These are phyloP conservation scores for Aproaerema taeniolella DNA, from an alignment of 2,888 invertebrate genomes.

Conservation along the genomic window DNA sequence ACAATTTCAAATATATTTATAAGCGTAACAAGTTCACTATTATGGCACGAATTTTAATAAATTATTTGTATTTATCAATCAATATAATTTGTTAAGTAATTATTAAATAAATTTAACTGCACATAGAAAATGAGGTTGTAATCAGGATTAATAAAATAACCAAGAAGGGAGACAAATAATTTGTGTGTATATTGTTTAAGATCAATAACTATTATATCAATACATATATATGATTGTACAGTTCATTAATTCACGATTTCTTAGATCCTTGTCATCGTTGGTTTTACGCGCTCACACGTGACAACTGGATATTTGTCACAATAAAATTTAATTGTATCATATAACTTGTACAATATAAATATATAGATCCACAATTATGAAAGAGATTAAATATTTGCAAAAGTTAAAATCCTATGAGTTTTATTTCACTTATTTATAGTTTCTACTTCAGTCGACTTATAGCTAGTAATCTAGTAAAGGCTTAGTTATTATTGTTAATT, in stretches of 20 bases:
- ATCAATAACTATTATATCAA: constrained; percentile 53
- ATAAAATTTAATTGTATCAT: constrained; percentile 69
- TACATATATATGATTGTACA: constrained; percentile 60
- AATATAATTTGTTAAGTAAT: constrained; percentile 47
- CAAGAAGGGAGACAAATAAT: constrained; percentile 71
- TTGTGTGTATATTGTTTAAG: constrained; percentile 73
- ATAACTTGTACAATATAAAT: constrained; percentile 77
- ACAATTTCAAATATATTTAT: constrained; percentile 38
- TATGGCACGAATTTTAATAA: constrained; percentile 60
- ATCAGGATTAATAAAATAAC: constrained; percentile 57
- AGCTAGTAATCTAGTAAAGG: constrained; percentile 35
- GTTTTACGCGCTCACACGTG: constrained; percentile 49
- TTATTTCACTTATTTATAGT: constrained; percentile 44
- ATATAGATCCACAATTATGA: constrained; percentile 79
- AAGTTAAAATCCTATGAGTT: constrained; percentile 65
- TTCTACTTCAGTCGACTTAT: constrained; percentile 42
- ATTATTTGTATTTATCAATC: constrained; percentile 46
- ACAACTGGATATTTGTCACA: constrained; percentile 50
- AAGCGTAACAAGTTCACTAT: constrained; percentile 57
- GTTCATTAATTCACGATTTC: constrained; percentile 51
- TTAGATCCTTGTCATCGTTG: constrained; percentile 48
- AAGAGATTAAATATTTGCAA: constrained; percentile 79
- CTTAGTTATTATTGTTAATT: constrained; percentile 36
- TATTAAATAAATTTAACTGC: constrained; percentile 56
- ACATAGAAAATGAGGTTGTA: constrained; percentile 76